Evolutionary conservation across 2,888 invertebrate genomes (phyloP), one percentile per base, ranked within the genome.

Genomic region (Eremobia ochroleuca): DNA sequence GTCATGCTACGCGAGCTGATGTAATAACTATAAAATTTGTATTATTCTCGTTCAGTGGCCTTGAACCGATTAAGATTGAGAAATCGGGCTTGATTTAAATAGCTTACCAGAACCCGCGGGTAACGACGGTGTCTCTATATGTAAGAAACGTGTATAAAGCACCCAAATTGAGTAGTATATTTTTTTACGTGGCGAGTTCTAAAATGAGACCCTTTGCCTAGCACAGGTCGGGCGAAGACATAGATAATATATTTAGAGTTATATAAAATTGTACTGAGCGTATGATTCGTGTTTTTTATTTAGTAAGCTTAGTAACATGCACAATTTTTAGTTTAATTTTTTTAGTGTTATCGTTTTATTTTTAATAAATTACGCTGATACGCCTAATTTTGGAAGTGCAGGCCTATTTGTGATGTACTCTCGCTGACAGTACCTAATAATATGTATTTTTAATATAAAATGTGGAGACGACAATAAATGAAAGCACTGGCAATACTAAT

Each of bases 111-210:
- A 61, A 40, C 5, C 34, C 9, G 4, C 4, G 28, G 4, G 8
- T 15, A 40, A 18, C 25, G 59, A 71, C 61, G 78, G 88, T 90
- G 90, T 91, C 89, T 92, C 89, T 91, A 88, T 88, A 81, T 82
- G 88, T 88, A 89, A 88, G 85, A 89, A 82, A 21, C 31, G 18
- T 89, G 81, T 92, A 88, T 83, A 89, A 89, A 92, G 93, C 93
- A 94, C 92, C 93, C 93, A 89, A 87, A 85, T 87, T 91, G 83
- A 84, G 85, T 80, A 88, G 87, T 91, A 88, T 93, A 92, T 93
- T 92, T 92, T 92, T 92, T 74, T 91, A 92, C 90, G 94, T 92
- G 94, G 93, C 94, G 93, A 93, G 91, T 90, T 94, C 94, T 77
- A 68, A 73, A 83, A 67, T 69, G 37, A 70, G 66, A 62, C 52